These are phyloP conservation scores for Symphodus melops DNA, from an alignment of 2,113 vertebrate species.

Conservation along the genomic window DNA sequence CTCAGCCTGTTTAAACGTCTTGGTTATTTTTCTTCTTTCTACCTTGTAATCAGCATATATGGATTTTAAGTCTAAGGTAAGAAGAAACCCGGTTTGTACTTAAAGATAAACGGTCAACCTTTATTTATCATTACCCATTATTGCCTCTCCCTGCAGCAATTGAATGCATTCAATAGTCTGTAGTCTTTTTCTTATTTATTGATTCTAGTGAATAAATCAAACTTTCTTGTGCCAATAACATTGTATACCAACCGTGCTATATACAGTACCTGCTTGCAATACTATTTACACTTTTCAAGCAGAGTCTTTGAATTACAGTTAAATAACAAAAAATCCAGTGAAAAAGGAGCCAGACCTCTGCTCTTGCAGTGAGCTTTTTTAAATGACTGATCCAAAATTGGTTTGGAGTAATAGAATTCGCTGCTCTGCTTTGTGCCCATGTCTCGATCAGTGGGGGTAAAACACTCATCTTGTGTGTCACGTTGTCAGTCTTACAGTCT, in stretches of 20 bases:
- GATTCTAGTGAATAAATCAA: no score
- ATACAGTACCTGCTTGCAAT: no score
- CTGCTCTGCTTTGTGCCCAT: slow-evolving; percentile 22
- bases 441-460: slow-evolving; percentile 17
- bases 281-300: no score
- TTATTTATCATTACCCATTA: no score
- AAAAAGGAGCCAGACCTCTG: background rate
- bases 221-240: no score
- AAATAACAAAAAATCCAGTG: no score
- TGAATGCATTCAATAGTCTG: no score
- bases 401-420: slow-evolving; percentile 23
- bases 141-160: no score
- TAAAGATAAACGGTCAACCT: no score
- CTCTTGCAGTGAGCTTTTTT: slow-evolving; percentile 24
- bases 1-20: background rate
- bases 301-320: background rate
- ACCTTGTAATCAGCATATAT: slow-evolving; percentile 16
- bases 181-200: no score
- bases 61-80: background rate
- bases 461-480: slow-evolving; percentile 31
- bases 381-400: slow-evolving; percentile 36
- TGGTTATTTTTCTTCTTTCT: background rate
- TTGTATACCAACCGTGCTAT: no score
- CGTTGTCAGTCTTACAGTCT: slow-evolving; percentile 23
- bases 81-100: background rate